phyloP scores from a whole-genome alignment of 2,113 vertebrate species.

The Myotis lucifugus region DNA sequence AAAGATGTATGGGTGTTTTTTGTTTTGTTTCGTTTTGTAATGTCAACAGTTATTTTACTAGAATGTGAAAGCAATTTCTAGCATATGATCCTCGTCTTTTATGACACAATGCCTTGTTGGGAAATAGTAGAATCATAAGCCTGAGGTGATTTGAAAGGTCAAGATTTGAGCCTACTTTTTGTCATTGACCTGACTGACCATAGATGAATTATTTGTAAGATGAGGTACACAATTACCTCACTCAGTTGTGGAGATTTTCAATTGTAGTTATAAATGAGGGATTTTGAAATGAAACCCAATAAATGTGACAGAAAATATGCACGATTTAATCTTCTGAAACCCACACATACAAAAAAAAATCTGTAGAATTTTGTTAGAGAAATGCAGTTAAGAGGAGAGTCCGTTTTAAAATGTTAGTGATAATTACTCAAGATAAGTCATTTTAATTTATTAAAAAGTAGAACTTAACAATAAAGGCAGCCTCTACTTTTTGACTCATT shows the following conservation, averaged over 20 bases:
- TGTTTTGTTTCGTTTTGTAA: background rate
- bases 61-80: slow-evolving; percentile 34
- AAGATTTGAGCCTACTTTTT: slow-evolving; percentile 9
- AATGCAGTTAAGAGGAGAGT: background rate
- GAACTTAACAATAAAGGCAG: background rate
- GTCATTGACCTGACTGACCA: background rate
- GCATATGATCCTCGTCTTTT: slow-evolving; percentile 11
- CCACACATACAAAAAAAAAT: background rate
- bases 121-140: slow-evolving; percentile 17
- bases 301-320: background rate
- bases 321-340: background rate
- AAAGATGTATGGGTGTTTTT: slow-evolving; percentile 55
- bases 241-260: slow-evolving; percentile 30
- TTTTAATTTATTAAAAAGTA: background rate
- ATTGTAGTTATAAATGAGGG: background rate
- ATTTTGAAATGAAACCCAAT: background rate
- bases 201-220: slow-evolving; percentile 21
- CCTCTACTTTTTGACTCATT: background rate
- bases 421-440: slow-evolving; percentile 24
- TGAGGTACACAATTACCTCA: background rate
- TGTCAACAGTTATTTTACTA: background rate
- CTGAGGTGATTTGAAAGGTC: background rate
- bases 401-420: background rate
- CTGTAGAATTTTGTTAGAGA: slow-evolving; percentile 34
- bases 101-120: background rate